These are phyloP conservation scores for Andrena bicolor DNA, from an alignment of 2,888 invertebrate genomes.

Conservation along the genomic window DNA sequence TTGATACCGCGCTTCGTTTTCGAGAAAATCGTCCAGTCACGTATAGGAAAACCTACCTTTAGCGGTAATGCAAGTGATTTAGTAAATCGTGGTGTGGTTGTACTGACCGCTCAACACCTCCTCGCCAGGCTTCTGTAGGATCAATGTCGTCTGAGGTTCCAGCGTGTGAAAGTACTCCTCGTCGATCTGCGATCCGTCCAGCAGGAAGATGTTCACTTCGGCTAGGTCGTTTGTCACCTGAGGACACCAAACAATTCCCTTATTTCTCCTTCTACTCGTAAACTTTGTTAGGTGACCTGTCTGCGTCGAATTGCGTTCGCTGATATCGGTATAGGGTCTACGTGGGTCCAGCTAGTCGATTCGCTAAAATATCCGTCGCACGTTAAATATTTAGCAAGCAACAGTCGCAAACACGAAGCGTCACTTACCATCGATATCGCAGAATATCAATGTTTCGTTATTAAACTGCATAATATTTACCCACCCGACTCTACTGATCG, in stretches of 20 bases:
- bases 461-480: background rate
- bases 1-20: too few species aligned
- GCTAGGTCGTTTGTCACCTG: slow-evolving; percentile 74
- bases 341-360: background rate
- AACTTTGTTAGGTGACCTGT: background rate
- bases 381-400: background rate
- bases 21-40: background rate
- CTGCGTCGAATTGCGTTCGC: background rate
- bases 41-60: background rate
- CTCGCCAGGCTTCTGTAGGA: slow-evolving; percentile 85
- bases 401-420: background rate
- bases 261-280: background rate
- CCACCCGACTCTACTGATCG: background rate
- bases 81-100: background rate
- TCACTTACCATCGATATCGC: background rate
- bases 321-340: background rate
- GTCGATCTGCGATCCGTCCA: slow-evolving; percentile 85
- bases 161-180: slow-evolving; percentile 92
- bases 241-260: slow-evolving; percentile 20
- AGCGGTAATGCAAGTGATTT: background rate
- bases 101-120: slow-evolving; percentile 82
- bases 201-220: slow-evolving; percentile 79
- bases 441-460: slow-evolving; percentile 9
- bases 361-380: background rate
- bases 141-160: slow-evolving; percentile 91